Conservation (phyloP, 2,888 invertebrate species). For the Macrophya annulata region DNA sequence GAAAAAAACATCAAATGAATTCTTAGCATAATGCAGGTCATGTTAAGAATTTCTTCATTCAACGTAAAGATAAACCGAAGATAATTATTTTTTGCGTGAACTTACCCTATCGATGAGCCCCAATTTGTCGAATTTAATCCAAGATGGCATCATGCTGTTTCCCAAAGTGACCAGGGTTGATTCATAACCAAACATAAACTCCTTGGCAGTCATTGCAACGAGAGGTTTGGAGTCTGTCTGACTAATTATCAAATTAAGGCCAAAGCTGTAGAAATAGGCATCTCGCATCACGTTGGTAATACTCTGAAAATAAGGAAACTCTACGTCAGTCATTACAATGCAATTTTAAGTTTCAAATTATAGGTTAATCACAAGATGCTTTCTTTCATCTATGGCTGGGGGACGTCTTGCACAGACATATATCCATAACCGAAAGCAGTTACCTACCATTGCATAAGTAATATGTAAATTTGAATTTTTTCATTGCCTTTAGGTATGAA, state of each 20-base stretch:
- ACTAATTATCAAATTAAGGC: constrained; percentile 86
- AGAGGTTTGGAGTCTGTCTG: constrained; percentile 87
- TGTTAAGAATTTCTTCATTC: not conserved
- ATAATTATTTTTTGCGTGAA: constrained; percentile 61
- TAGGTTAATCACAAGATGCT: not conserved
- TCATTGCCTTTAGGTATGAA: constrained; percentile 9
- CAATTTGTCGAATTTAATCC: constrained; percentile 93
- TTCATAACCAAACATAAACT: constrained; percentile 94
- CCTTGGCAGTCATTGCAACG: constrained; percentile 90
- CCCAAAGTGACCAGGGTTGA: constrained; percentile 92
- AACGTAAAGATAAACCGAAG: not conserved
- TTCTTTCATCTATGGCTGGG: constrained; percentile 17
- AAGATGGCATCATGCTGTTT: constrained; percentile 90
- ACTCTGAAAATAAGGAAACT: constrained; percentile 83
- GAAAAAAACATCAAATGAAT: not conserved
- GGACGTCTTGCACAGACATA: not conserved
- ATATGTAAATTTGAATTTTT: constrained; percentile 49
- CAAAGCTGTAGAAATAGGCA: constrained; percentile 85
- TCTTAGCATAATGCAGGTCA: not conserved
- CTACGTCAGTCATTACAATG: constrained; percentile 18
- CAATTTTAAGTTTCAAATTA: not conserved
- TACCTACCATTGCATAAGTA: constrained; percentile 47
- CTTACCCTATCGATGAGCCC: constrained; percentile 94
- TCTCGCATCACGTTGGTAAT: constrained; percentile 89
- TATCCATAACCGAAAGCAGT: constrained; percentile 16